Evolutionary conservation across 1,140 invertebrate species (phyloP).

Genomic region (Oncopodura yosiiana): DNA sequence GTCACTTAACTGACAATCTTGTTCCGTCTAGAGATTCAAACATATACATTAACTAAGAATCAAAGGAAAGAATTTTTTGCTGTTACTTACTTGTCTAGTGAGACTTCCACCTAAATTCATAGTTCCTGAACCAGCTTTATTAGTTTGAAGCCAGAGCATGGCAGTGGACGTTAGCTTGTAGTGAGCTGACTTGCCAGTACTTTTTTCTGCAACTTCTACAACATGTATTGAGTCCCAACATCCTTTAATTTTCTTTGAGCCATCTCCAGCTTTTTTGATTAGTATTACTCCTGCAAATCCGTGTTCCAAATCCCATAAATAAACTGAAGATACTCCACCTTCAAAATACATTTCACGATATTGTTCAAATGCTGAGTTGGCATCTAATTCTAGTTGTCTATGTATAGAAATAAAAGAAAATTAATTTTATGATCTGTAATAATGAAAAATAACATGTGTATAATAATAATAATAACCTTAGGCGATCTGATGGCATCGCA

Average conservation of each 20-base stretch:
- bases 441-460: no score
- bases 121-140: slow-evolving; percentile 88
- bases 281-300: slow-evolving; percentile 98
- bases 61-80: no score
- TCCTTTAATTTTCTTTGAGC: slow-evolving; percentile 91
- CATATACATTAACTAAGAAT: background rate
- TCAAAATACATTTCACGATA: slow-evolving; percentile 99
- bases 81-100: slow-evolving; percentile 77
- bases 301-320: slow-evolving; percentile 98
- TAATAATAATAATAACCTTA: no score
- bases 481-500: slow-evolving; percentile 90
- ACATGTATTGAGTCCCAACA: slow-evolving; percentile 99
- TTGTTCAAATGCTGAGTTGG: slow-evolving; percentile 96
- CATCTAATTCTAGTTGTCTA: slow-evolving; percentile 92
- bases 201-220: slow-evolving; percentile 94
- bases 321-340: slow-evolving; percentile 97
- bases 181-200: slow-evolving; percentile 83
- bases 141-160: slow-evolving; percentile 99
- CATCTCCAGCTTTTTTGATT: slow-evolving; percentile 98
- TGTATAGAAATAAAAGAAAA: no score
- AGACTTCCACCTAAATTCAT: slow-evolving; percentile 98
- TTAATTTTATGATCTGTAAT: no score
- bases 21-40: slow-evolving; percentile 59
- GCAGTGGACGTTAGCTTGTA: slow-evolving; percentile 98
- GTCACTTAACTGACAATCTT: slow-evolving; percentile 78